These are phyloP conservation scores for Epizoanthus scotinus DNA, from an alignment of 92 coral and sea anemone genomes.

Conservation along the genomic window DNA sequence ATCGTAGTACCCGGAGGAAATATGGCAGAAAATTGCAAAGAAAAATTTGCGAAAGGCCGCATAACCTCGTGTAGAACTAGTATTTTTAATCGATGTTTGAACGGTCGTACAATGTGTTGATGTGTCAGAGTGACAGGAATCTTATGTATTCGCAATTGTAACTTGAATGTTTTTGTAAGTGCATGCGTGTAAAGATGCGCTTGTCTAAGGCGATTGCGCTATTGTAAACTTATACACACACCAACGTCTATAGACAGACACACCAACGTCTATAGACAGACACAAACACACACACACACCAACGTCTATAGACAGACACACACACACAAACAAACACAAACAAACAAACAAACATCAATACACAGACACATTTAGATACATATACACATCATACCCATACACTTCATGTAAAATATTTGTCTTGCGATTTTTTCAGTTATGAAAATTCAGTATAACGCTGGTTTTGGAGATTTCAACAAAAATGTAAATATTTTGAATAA, in stretches of 20 bases:
- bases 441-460: no score
- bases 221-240: background rate
- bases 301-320: background rate
- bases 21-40: background rate
- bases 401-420: background rate
- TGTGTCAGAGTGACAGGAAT: background rate
- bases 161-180: background rate
- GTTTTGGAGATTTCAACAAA: background rate
- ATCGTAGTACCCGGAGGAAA: background rate
- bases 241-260: no score
- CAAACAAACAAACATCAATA: no score
- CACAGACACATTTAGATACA: background rate
- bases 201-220: background rate
- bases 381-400: background rate
- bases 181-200: background rate
- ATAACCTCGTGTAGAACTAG: background rate
- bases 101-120: background rate
- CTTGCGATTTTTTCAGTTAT: background rate
- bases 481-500: conserved; percentile 20
- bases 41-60: background rate
- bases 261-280: background rate
- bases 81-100: background rate
- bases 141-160: background rate
- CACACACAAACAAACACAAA: background rate
- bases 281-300: background rate